These are phyloP conservation scores for Scaptomyza parva DNA, from an alignment of 2,888 invertebrate species.

Conservation along the genomic window DNA sequence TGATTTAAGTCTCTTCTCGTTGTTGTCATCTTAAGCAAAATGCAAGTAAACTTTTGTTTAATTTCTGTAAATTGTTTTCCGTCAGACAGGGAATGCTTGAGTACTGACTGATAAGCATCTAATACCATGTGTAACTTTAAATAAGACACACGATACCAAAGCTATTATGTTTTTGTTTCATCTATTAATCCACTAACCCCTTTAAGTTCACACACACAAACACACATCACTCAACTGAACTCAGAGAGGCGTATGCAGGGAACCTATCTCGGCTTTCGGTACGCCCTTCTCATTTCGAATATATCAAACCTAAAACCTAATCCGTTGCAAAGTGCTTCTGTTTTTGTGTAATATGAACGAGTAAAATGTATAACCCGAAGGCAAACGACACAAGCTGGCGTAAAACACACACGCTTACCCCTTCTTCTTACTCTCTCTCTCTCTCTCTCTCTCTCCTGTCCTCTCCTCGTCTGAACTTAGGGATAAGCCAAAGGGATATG, in stretches of 20 bases:
- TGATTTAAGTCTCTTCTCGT: neutral
- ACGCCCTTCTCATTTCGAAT: conserved; percentile 14
- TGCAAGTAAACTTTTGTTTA: conserved; percentile 4
- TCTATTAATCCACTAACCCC: conserved; percentile 60
- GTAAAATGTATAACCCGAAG: conserved; percentile 65
- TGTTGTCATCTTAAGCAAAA: neutral
- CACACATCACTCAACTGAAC: conserved; percentile 21
- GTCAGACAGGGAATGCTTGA: too few species aligned
- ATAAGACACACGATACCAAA: neutral
- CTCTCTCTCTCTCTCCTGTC: neutral
- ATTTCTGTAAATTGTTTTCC: conserved; percentile 4
- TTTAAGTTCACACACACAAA: neutral
- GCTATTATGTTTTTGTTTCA: conserved; percentile 33
- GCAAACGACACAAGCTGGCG: conserved; percentile 53
- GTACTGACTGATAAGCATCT: conserved; percentile 8
- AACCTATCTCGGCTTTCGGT: neutral
- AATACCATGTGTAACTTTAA: neutral
- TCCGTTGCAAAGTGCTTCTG: conserved; percentile 73
- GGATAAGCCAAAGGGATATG: conserved; percentile 71
- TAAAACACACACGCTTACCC: conserved; percentile 52
- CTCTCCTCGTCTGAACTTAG: conserved; percentile 20
- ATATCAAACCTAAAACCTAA: conserved; percentile 63
- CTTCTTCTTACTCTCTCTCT: neutral
- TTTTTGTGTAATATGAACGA: conserved; percentile 65
- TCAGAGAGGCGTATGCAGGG: neutral